Evolutionary conservation across 2,113 vertebrate genomes (phyloP).

Genomic region (Quiscalus mexicanus): DNA sequence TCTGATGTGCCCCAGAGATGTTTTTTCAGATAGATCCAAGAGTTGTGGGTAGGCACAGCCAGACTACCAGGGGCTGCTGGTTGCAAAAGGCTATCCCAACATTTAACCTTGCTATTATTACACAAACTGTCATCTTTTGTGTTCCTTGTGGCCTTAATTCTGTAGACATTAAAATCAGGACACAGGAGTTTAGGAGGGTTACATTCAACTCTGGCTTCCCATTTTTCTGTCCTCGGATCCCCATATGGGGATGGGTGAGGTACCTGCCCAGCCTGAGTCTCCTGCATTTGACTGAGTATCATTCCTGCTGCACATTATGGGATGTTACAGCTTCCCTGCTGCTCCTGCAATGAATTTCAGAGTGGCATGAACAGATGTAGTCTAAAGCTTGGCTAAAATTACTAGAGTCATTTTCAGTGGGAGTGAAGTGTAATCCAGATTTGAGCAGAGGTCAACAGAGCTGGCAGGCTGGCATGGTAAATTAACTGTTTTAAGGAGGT

Average conservation of each 20-base stretch:
- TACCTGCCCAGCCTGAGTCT: not conserved
- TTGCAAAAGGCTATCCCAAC: not conserved
- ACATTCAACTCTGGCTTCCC: not conserved
- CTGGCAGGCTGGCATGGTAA: not conserved
- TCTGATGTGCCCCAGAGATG: not conserved
- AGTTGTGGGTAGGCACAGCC: not conserved
- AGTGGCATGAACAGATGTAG: not conserved
- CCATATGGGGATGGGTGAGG: not conserved
- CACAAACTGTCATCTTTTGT: not conserved
- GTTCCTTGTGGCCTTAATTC: not conserved
- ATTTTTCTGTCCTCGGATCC: not conserved
- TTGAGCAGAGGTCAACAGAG: not conserved
- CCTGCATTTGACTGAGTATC: fast-evolving
- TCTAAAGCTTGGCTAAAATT: not conserved
- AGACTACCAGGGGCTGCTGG: not conserved
- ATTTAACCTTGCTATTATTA: not conserved
- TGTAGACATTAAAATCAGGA: not conserved
- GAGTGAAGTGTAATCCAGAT: conserved; percentile 29
- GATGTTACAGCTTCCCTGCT: not conserved
- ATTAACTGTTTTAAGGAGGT: not conserved
- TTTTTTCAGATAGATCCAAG: not conserved
- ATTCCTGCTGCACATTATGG: not conserved
- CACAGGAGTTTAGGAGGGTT: not conserved
- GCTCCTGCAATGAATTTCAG: not conserved
- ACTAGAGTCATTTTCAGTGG: conserved; percentile 16